Conservation (phyloP, 2,113 vertebrate genomes). For the Myrmecophaga tridactyla region DNA sequence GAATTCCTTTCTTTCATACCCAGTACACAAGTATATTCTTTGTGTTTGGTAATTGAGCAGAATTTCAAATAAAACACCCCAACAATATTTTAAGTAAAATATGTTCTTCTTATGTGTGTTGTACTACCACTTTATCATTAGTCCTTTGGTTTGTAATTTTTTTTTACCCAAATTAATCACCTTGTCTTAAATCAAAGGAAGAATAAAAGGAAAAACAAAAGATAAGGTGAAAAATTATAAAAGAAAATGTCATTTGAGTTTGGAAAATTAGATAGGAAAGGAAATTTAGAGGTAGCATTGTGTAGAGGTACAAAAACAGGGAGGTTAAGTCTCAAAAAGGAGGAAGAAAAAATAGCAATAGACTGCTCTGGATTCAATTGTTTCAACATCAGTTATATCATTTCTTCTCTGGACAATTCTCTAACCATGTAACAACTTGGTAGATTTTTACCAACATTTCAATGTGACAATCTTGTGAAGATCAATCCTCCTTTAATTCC, state of each 20-base stretch:
- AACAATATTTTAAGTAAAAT: background rate
- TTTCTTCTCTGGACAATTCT: slow-evolving; percentile 1
- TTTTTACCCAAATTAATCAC: slow-evolving; percentile 48
- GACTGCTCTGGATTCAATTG: background rate
- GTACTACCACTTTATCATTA: background rate
- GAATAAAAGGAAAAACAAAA: background rate
- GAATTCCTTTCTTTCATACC: slow-evolving; percentile 22
- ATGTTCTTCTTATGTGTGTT: background rate
- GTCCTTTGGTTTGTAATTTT: slow-evolving; percentile 51
- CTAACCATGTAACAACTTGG: background rate
- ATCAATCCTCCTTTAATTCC: slow-evolving; percentile 55
- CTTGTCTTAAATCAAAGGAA: slow-evolving; percentile 37
- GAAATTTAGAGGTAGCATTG: background rate
- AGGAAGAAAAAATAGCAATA: background rate
- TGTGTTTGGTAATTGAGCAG: slow-evolving; percentile 27
- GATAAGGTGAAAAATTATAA: background rate
- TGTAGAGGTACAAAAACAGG: background rate
- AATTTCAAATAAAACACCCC: slow-evolving; percentile 42
- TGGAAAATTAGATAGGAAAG: background rate
- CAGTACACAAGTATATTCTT: slow-evolving; percentile 5
- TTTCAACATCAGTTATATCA: background rate
- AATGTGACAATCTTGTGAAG: slow-evolving; percentile 28
- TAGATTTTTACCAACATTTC: slow-evolving; percentile 45
- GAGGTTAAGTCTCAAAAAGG: background rate
- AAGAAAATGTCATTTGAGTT: background rate